A percentile compares a stretch with the other conserved stretches of the same genome.
Conservation (phyloP, 2,113 vertebrate genomes). For the Tachysurus vachellii region DNA sequence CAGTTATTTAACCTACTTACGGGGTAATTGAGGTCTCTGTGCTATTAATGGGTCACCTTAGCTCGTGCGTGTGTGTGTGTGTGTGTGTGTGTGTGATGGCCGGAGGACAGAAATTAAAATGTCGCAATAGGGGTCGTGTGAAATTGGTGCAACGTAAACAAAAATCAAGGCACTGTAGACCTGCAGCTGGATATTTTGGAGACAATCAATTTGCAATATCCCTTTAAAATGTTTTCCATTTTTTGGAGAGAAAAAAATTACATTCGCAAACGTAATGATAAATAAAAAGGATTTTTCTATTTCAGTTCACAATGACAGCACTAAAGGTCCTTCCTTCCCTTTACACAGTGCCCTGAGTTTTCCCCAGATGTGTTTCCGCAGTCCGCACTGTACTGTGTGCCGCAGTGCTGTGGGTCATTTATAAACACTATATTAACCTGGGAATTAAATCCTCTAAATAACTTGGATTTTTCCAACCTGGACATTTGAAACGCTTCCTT, state of each 20-base stretch:
- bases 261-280: not conserved
- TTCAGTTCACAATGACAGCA: not conserved
- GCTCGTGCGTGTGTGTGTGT: slow-evolving; percentile 15
- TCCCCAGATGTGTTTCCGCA: not conserved
- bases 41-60: slow-evolving; percentile 9
- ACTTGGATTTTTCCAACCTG: not conserved
- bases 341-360: not conserved
- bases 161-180: slow-evolving; percentile 46
- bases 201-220: not conserved
- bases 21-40: slow-evolving; percentile 17
- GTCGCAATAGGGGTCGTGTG: slow-evolving; percentile 53
- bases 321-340: not conserved
- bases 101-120: slow-evolving; percentile 68
- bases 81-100: not conserved
- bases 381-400: too few species aligned
- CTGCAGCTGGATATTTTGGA: not conserved
- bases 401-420: not conserved
- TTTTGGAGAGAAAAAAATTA: not conserved
- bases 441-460: too few species aligned
- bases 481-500: not conserved
- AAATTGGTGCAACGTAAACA: slow-evolving; percentile 69
- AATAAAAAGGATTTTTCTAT: not conserved
- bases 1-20: slow-evolving; percentile 3
- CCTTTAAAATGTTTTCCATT: not conserved
- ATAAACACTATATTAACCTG: not conserved